These are phyloP conservation scores for Digitonthophagus gazella DNA, from an alignment of 2,888 invertebrate genomes.

Conservation along the genomic window DNA sequence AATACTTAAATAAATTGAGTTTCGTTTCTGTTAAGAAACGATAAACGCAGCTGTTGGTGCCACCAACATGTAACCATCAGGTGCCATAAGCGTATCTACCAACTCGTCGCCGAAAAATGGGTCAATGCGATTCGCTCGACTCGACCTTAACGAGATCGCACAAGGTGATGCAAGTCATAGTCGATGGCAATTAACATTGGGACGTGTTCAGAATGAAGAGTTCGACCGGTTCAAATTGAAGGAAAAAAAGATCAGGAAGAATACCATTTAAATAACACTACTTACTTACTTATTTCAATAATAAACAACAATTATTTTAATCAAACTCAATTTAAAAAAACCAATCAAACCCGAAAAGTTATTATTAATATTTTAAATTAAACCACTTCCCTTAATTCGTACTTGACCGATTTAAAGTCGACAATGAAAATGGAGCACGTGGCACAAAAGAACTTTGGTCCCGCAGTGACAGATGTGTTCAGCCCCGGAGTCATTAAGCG, in stretches of 20 bases:
- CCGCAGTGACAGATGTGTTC: conserved; percentile 11
- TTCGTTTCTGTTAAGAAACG: no score
- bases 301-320: no score
- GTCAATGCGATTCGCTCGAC: not conserved
- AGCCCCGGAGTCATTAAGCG: conserved; percentile 7
- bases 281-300: no score
- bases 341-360: no score
- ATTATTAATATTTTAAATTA: no score
- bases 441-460: not conserved
- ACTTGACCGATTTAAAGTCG: not conserved
- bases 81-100: not conserved
- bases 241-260: not conserved
- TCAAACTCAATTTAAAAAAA: no score
- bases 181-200: not conserved
- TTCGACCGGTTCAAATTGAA: not conserved
- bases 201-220: not conserved
- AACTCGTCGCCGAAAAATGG: not conserved
- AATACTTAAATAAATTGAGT: no score
- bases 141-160: not conserved
- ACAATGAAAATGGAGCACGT: not conserved
- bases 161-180: not conserved
- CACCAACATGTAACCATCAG: not conserved
- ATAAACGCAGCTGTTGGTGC: not conserved
- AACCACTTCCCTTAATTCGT: not conserved
- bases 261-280: no score